Conservation (phyloP, 1,140 invertebrate genomes). For the Stegodyphus dumicola region DNA sequence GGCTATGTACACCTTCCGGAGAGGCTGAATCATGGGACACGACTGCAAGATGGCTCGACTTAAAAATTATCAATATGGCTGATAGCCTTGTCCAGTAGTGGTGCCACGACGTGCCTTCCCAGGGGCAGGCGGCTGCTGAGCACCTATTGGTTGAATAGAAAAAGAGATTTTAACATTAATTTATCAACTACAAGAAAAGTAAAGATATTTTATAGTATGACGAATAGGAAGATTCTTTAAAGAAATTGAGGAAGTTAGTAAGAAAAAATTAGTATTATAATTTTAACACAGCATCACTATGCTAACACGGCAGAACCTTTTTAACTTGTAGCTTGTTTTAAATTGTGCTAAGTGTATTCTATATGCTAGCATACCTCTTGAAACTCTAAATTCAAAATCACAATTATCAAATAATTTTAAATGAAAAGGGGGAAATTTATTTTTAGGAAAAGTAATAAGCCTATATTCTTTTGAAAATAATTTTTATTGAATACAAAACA, state of each 20-base stretch:
- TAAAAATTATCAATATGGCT: slow-evolving; percentile 49
- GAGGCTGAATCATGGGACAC: slow-evolving; percentile 28
- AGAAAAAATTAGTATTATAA: neutral
- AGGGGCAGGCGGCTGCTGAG: slow-evolving; percentile 51
- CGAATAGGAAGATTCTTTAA: neutral
- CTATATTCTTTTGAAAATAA: too few species aligned
- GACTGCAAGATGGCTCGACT: slow-evolving; percentile 38
- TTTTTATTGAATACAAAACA: too few species aligned
- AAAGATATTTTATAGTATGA: neutral
- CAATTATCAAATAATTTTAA: too few species aligned
- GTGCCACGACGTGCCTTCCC: slow-evolving; percentile 52
- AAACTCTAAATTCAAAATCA: too few species aligned
- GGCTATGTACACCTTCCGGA: slow-evolving; percentile 51
- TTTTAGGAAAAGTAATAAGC: too few species aligned
- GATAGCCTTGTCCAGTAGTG: slow-evolving; percentile 55
- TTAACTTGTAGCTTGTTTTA: neutral
- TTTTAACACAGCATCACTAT: neutral
- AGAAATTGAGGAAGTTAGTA: neutral
- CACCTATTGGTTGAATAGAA: slow-evolving; percentile 27
- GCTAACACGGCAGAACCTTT: slow-evolving; percentile 13
- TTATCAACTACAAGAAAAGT: neutral
- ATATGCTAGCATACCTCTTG: too few species aligned
- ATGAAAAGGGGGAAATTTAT: too few species aligned
- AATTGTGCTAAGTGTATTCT: neutral
- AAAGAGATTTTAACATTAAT: slow-evolving; percentile 22